These are phyloP conservation scores for Esox masquinongy DNA, from an alignment of 2,797 vertebrate genomes.

Conservation along the genomic window DNA sequence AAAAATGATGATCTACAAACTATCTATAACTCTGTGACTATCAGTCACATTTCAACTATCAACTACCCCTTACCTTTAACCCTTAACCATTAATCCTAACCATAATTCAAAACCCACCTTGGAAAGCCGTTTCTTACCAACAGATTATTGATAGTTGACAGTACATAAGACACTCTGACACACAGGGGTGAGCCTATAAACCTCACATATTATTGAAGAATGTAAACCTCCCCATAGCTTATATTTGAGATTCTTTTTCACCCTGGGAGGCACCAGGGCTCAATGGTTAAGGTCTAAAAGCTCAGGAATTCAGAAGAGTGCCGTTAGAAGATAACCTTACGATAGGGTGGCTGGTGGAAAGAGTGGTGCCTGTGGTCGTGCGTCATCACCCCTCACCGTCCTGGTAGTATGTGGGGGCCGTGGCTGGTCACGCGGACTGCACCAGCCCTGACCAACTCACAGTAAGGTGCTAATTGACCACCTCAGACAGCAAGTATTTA, in stretches of 20 bases:
- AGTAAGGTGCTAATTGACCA: slow-evolving; percentile 15
- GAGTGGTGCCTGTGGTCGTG: background rate
- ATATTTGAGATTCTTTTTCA: background rate
- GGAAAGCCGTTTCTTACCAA: too few relatives aligned
- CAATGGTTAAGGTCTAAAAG: background rate
- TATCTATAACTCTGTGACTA: too few relatives aligned
- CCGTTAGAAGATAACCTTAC: background rate
- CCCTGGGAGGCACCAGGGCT: background rate
- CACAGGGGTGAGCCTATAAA: background rate
- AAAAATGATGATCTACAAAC: too few relatives aligned
- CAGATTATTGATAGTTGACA: too few relatives aligned
- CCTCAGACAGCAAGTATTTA: background rate
- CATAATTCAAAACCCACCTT: too few relatives aligned
- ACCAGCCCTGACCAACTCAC: background rate
- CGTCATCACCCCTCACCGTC: background rate
- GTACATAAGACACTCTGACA: too few relatives aligned
- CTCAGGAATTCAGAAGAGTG: background rate
- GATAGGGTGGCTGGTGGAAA: background rate
- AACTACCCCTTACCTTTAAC: too few relatives aligned
- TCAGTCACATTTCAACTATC: too few relatives aligned
- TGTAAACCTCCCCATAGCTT: background rate
- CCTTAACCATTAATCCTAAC: too few relatives aligned
- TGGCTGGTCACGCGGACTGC: background rate
- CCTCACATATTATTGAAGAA: background rate
- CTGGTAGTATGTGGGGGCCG: background rate